Evolutionary conservation across 2,888 invertebrate genomes (phyloP), one percentile per base, ranked within the genome.

Genomic region (Drosophila infuscata): DNA sequence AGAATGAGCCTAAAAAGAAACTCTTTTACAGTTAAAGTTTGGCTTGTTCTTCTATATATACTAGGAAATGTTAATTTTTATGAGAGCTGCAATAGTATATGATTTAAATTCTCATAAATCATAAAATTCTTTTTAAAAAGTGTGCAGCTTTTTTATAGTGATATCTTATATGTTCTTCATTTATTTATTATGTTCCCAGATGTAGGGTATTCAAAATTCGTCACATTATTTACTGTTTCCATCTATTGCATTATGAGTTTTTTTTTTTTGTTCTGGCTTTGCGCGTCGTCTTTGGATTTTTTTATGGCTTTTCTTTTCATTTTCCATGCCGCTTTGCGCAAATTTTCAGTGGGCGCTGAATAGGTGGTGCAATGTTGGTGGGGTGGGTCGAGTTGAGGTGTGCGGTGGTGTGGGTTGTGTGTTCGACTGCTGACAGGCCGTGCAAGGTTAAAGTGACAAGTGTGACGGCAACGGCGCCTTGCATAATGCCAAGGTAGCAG

Each of bases 401-500:
- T 49, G 17, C 38, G 58, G 41, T 33, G 36, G 35, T 20, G 35
- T 15, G 53, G 4, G 35, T 20, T 25, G 17, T 48, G 49, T 46
- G 51, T 25, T 4, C 48, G 67, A 5, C 53, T 51, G 83, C 76
- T 85, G 85, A 90, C 88, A 88, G 90, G 90, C 89, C 83, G 77
- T 83, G 89, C 83, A 87, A 87, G 87, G 89, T 90, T 89, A 90
- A 89, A 89, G 89, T 89, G 89, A 89, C 88, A 89, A 89, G 88
- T 88, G 90, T 82, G 82, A 79, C 74, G 83, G 81, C 82, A 66
- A 79, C 88, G 83, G 83, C 88, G 88, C 88, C 89, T 76, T 81
- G 89, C 78, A 89, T 82, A 84, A 85, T 82, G 85, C 74, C 75
- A 78, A 80, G 83, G 88, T 83, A 83, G 78, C 74, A 57, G 79